Evolutionary conservation across 2,113 vertebrate species (phyloP).

Genomic region (Pardalotus punctatus): DNA sequence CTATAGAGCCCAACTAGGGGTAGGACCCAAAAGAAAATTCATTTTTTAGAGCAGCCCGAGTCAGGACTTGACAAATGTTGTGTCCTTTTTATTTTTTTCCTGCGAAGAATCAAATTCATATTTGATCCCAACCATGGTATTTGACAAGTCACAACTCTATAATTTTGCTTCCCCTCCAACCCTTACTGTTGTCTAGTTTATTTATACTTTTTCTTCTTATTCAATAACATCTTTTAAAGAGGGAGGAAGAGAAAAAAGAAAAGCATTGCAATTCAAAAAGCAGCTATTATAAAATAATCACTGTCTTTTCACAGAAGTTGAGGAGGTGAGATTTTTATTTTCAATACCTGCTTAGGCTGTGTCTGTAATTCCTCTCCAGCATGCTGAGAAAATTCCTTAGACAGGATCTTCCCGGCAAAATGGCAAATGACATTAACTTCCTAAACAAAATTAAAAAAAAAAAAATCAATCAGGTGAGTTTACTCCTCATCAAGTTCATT

Average conservation of each 20-base stretch:
- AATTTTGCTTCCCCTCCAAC: not conserved
- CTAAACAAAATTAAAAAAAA: not conserved
- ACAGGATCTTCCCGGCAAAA: not conserved
- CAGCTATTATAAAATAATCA: not conserved
- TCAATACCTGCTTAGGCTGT: not conserved
- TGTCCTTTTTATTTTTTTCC: not conserved
- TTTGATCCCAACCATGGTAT: not conserved
- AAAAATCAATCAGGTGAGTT: not conserved
- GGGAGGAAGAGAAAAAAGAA: not conserved
- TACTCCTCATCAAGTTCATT: not conserved
- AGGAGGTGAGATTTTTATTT: not conserved
- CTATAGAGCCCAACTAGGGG: not conserved
- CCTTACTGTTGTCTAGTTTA: not conserved
- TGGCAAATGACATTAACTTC: not conserved
- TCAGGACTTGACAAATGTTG: not conserved
- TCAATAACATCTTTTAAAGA: not conserved
- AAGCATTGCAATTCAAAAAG: not conserved
- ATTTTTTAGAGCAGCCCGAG: accelerated
- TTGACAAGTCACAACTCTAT: not conserved
- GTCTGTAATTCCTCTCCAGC: not conserved
- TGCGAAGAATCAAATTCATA: not conserved
- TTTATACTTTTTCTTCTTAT: not conserved
- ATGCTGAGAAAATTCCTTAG: not conserved
- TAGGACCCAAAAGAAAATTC: not conserved
- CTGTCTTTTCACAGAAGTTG: not conserved